These are phyloP conservation scores for Pseudolycoriella hygida DNA, from an alignment of 2,888 invertebrate genomes.

Conservation along the genomic window DNA sequence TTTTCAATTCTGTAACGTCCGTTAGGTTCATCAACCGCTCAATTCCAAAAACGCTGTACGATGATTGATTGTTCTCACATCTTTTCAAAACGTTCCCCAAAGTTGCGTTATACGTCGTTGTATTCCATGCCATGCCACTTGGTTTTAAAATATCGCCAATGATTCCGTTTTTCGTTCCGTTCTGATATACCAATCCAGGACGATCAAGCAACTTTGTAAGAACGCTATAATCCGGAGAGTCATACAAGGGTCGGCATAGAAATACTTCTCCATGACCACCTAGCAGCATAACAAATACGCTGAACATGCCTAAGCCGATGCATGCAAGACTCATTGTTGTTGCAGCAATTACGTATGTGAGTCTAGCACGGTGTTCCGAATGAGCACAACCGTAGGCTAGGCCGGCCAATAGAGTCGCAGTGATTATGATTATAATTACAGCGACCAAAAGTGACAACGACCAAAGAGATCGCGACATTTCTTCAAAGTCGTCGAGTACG, in stretches of 20 bases:
- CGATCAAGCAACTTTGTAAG: slow-evolving; percentile 47
- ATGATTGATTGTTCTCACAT: slow-evolving; percentile 50
- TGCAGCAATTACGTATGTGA: slow-evolving; percentile 22
- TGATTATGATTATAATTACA: too few species aligned
- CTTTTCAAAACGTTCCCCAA: slow-evolving; percentile 20
- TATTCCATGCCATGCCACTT: slow-evolving; percentile 20
- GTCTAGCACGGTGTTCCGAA: slow-evolving; percentile 23
- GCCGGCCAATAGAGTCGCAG: slow-evolving; percentile 22
- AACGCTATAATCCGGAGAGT: slow-evolving; percentile 41
- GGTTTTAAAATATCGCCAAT: slow-evolving; percentile 25
- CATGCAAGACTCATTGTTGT: slow-evolving; percentile 24
- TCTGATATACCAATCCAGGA: slow-evolving; percentile 41
- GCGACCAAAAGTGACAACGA: slow-evolving; percentile 22
- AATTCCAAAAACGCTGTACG: slow-evolving; percentile 55
- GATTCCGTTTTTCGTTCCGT: slow-evolving; percentile 27
- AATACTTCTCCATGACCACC: slow-evolving; percentile 33
- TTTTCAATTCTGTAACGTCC: slow-evolving; percentile 30
- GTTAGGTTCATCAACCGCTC: slow-evolving; percentile 51
- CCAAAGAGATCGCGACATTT: slow-evolving; percentile 24
- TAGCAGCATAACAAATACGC: slow-evolving; percentile 22
- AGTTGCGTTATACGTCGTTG: slow-evolving; percentile 23
- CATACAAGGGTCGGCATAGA: slow-evolving; percentile 54
- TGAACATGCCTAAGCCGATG: slow-evolving; percentile 22
- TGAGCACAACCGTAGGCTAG: slow-evolving; percentile 27
- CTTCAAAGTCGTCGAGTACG: slow-evolving; percentile 19